A percentile compares a stretch with the other conserved stretches of the same genome.
Evolutionary conservation across 2,113 vertebrate species (phyloP).

Genomic region (Tylochromis polylepis): DNA sequence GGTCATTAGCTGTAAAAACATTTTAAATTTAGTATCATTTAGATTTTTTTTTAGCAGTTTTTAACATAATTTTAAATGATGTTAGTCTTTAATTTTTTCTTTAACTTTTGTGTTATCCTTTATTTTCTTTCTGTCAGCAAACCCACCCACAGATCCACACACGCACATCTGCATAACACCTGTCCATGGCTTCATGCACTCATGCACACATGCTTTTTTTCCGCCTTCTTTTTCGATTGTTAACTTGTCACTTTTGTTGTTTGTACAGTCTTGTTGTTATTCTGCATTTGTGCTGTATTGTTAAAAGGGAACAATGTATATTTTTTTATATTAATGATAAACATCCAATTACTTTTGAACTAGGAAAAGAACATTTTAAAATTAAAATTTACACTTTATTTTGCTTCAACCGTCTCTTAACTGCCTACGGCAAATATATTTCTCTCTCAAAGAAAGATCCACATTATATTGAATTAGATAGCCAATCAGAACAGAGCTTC

Average conservation of each 20-base stretch:
- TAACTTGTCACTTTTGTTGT: background rate
- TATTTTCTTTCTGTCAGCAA: background rate
- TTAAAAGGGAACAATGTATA: background rate
- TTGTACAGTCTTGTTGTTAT: background rate
- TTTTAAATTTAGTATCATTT: background rate
- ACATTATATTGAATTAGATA: background rate
- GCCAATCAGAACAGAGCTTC: background rate
- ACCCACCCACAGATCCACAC: fast-evolving
- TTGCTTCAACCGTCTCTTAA: background rate
- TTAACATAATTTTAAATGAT: background rate
- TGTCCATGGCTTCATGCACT: background rate
- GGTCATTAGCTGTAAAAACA: background rate
- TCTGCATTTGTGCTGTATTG: background rate
- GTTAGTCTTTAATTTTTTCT: background rate
- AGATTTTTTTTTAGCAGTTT: background rate
- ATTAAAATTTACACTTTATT: background rate
- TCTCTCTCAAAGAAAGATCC: background rate
- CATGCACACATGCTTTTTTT: background rate
- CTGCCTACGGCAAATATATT: background rate
- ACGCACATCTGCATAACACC: background rate
- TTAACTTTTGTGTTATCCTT: background rate
- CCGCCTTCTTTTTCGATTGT: background rate
- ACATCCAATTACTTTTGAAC: background rate
- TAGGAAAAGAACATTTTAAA: background rate
- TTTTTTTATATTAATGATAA: background rate